phyloP scores from a whole-genome alignment of 2,888 invertebrate species.

The Alentia gelatinosa region DNA sequence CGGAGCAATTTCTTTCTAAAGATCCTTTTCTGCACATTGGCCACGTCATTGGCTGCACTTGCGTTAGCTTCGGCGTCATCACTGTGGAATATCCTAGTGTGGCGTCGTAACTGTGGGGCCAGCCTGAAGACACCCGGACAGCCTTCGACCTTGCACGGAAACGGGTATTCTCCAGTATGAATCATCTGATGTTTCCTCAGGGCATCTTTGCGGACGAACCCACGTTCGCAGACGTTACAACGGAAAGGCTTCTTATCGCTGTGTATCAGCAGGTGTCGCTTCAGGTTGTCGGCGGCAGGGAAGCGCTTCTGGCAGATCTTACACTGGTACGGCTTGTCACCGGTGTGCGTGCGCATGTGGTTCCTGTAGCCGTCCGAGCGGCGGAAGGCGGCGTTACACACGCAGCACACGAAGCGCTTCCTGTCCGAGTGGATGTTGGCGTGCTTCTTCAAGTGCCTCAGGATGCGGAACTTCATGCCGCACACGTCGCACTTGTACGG shows the following conservation, averaged over 20 bases:
- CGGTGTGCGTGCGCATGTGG: slow-evolving; percentile 15
- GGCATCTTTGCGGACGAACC: background rate
- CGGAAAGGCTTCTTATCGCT: background rate
- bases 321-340: slow-evolving; percentile 19
- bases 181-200: background rate
- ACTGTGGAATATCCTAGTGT: background rate
- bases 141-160: background rate
- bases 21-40: background rate
- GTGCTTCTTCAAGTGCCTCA: slow-evolving; percentile 37
- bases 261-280: background rate
- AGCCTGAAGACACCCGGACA: background rate
- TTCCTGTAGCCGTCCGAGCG: background rate
- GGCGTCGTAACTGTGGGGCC: background rate
- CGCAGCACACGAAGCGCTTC: background rate
- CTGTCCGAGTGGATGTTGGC: background rate
- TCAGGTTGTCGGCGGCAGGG: background rate
- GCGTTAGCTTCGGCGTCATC: background rate
- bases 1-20: no score
- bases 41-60: background rate
- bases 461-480: background rate
- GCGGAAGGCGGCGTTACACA: background rate
- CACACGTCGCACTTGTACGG: slow-evolving; percentile 12
- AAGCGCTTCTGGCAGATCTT: background rate
- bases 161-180: background rate
- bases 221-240: background rate